Percentiles rank a stretch among this genome's conserved stretches.
These are phyloP conservation scores for Protobothrops flavoviridis DNA, from an alignment of 2,113 vertebrate species.

Conservation along the genomic window DNA sequence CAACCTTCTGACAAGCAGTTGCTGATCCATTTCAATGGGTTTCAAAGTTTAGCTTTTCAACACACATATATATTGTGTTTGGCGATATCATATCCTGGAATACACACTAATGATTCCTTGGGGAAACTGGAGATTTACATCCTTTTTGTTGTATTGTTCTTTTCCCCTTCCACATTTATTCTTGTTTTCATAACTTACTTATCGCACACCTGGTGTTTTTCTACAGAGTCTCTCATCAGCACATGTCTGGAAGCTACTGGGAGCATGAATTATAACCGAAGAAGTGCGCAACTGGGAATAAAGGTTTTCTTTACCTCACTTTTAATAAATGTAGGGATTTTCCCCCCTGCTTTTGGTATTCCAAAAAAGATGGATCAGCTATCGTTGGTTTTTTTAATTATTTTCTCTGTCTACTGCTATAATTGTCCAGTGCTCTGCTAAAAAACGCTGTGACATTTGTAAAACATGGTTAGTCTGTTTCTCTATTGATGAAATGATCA, in stretches of 20 bases:
- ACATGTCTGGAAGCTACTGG: not conserved
- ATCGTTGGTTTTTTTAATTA: not conserved
- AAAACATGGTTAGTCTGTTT: not conserved
- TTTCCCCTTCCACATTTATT: not conserved
- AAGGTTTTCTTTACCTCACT: not conserved
- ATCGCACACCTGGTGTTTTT: not conserved
- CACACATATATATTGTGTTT: not conserved
- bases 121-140: not conserved
- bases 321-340: not conserved
- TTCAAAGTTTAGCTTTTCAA: slow-evolving; percentile 41
- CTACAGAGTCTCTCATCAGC: not conserved
- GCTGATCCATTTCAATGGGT: slow-evolving; percentile 32
- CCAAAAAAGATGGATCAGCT: not conserved
- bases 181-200: slow-evolving; percentile 14
- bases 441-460: not conserved
- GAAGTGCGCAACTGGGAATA: not conserved
- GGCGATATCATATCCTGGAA: not conserved
- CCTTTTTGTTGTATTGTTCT: slow-evolving; percentile 19
- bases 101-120: not conserved
- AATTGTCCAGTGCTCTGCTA: not conserved
- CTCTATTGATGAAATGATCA: not conserved
- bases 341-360: not conserved
- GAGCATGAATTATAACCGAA: not conserved
- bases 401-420: not conserved
- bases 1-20: not conserved